Conservation (phyloP, 2,113 vertebrate genomes). For the Mobula hypostoma region DNA sequence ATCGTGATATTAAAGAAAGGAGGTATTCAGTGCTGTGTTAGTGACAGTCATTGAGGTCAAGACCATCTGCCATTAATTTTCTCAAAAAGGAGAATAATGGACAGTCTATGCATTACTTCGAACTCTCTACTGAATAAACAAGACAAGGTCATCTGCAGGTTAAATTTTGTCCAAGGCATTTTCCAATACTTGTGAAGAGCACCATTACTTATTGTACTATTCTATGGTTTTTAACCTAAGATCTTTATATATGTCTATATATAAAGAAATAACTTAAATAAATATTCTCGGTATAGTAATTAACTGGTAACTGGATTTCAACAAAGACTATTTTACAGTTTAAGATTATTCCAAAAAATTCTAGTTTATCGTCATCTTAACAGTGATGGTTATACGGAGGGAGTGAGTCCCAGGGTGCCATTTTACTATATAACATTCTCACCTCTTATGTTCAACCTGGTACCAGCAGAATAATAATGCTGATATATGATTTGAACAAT, state of each 20-base stretch:
- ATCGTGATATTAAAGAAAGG: slow-evolving; percentile 79
- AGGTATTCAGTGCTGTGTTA: slow-evolving; percentile 69
- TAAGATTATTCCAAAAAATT: background rate
- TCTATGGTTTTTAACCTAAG: background rate
- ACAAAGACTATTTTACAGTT: background rate
- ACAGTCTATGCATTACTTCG: slow-evolving; percentile 66
- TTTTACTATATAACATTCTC: background rate
- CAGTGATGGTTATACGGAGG: background rate
- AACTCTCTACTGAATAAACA: slow-evolving; percentile 72
- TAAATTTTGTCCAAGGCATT: slow-evolving; percentile 49
- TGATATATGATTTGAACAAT: background rate
- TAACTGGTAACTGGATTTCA: background rate
- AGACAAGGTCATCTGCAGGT: slow-evolving; percentile 67
- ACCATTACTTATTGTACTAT: slow-evolving; percentile 20
- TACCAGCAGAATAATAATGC: background rate
- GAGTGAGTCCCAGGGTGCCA: background rate
- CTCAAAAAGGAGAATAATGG: slow-evolving; percentile 56
- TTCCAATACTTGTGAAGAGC: slow-evolving; percentile 26
- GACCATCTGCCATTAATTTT: slow-evolving; percentile 65
- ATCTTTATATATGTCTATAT: background rate
- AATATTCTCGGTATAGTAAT: background rate
- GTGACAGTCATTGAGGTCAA: slow-evolving; percentile 68
- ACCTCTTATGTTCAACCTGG: background rate
- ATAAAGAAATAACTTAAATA: slow-evolving; percentile 13
- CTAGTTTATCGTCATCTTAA: slow-evolving; percentile 17